These are phyloP conservation scores for Chrysaora quinquecirrha DNA, from an alignment of 30 jellyfish, hydroid and myxozoan genomes.

Conservation along the genomic window DNA sequence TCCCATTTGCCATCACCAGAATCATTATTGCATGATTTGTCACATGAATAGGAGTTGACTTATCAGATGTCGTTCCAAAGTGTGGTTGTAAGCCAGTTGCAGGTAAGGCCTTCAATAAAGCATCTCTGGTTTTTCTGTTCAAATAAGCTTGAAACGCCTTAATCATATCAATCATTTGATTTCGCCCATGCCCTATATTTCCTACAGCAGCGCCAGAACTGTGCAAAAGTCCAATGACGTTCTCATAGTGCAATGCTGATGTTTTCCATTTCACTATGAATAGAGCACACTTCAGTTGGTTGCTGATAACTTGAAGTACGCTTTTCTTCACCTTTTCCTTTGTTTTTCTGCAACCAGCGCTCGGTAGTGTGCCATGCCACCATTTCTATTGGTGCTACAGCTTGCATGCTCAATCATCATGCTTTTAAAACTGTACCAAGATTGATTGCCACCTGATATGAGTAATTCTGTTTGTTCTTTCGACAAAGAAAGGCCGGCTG, in stretches of 20 bases:
- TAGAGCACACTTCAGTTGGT: conserved; percentile 45
- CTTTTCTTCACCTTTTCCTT: conserved; percentile 25
- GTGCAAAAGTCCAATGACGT: conserved; percentile 24
- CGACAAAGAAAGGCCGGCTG: conserved; percentile 31
- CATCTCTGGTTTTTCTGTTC: conserved; percentile 34
- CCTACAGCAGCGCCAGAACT: conserved; percentile 50
- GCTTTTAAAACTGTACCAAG: conserved; percentile 43
- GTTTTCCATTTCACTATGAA: conserved; percentile 24
- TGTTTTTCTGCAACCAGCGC: conserved; percentile 53
- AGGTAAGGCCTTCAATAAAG: neutral
- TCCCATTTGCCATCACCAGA: conserved; percentile 29
- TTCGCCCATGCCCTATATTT: conserved; percentile 49
- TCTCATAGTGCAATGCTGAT: conserved; percentile 49
- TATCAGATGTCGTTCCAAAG: conserved; percentile 43
- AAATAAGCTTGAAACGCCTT: conserved; percentile 30
- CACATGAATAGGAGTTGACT: conserved; percentile 26
- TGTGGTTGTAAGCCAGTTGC: conserved; percentile 40
- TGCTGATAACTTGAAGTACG: conserved; percentile 34
- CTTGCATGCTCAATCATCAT: conserved; percentile 46
- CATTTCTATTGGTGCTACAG: conserved; percentile 36
- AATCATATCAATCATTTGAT: conserved; percentile 35
- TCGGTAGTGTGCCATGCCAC: conserved; percentile 44
- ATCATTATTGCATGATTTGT: conserved; percentile 37
- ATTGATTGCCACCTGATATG: conserved; percentile 38
- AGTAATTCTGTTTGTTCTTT: conserved; percentile 27